phyloP scores from a whole-genome alignment of 2,888 invertebrate genomes.

The Nasonovia ribisnigri region DNA sequence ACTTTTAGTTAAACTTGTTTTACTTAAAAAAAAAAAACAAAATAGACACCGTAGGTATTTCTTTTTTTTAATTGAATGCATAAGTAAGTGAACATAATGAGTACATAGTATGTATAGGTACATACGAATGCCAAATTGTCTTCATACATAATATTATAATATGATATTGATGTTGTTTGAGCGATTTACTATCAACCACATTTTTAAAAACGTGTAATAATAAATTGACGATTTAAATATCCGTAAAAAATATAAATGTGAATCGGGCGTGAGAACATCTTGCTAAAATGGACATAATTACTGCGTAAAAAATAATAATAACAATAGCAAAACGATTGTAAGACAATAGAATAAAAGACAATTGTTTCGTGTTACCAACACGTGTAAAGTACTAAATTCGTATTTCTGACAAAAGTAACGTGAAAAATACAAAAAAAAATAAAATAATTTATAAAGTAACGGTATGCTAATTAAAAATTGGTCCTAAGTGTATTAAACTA shows the following conservation, averaged over 20 bases:
- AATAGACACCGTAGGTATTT: background rate
- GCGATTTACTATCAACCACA: background rate
- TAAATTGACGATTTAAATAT: background rate
- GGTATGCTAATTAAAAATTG: conserved; percentile 25
- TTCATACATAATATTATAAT: background rate
- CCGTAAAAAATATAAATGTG: background rate
- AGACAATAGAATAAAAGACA: background rate
- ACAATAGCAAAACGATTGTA: background rate
- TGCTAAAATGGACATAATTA: background rate
- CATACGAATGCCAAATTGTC: background rate
- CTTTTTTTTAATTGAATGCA: background rate
- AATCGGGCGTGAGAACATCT: background rate
- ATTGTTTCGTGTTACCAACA: conserved; percentile 22
- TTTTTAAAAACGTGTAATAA: background rate
- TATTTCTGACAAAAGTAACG: conserved; percentile 8
- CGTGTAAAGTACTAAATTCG: background rate
- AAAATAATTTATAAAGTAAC: conserved; percentile 26
- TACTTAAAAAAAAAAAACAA: background rate
- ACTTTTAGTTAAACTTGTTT: background rate
- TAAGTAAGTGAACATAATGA: background rate
- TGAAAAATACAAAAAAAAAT: conserved; percentile 3
- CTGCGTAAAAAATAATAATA: background rate
- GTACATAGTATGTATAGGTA: background rate
- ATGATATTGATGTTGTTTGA: background rate
- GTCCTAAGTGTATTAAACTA: background rate